These are phyloP conservation scores for Caenorhabditis virilis DNA, from an alignment of 2,888 invertebrate genomes.

Conservation along the genomic window DNA sequence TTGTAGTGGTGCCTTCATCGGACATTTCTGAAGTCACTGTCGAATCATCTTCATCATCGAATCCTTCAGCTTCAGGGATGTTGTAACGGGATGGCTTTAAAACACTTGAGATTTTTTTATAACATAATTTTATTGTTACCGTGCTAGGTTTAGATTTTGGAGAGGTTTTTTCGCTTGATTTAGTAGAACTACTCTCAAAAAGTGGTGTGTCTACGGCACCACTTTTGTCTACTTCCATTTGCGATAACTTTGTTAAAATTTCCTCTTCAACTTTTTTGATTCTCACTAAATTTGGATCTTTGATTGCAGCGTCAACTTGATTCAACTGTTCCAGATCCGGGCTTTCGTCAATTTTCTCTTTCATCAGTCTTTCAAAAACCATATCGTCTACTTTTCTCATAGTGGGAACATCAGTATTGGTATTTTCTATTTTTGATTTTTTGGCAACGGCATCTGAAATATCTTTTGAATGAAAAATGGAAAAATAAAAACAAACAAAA, in stretches of 20 bases:
- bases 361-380: conserved; percentile 11
- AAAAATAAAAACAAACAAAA: neutral
- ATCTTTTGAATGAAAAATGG: conserved; percentile 6
- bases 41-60: conserved; percentile 38
- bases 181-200: neutral
- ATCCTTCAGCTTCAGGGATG: conserved; percentile 56
- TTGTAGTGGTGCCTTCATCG: conserved; percentile 6
- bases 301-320: conserved; percentile 6
- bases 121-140: no score
- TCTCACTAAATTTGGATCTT: conserved; percentile 17
- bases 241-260: conserved; percentile 17
- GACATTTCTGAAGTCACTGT: conserved; percentile 17
- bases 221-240: conserved; percentile 7
- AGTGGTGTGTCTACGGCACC: neutral
- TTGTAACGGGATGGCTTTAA: no score
- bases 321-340: neutral
- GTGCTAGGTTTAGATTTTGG: no score
- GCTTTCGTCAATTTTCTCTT: conserved; percentile 7
- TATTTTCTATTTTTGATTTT: neutral
- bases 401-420: conserved; percentile 11
- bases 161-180: conserved; percentile 1
- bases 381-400: conserved; percentile 18
- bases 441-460: conserved; percentile 2
- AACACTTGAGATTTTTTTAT: no score
- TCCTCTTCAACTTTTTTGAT: conserved; percentile 21